Evolutionary conservation across 2,797 vertebrate genomes (phyloP).

Genomic region (Catamblyrhynchus diadema): DNA sequence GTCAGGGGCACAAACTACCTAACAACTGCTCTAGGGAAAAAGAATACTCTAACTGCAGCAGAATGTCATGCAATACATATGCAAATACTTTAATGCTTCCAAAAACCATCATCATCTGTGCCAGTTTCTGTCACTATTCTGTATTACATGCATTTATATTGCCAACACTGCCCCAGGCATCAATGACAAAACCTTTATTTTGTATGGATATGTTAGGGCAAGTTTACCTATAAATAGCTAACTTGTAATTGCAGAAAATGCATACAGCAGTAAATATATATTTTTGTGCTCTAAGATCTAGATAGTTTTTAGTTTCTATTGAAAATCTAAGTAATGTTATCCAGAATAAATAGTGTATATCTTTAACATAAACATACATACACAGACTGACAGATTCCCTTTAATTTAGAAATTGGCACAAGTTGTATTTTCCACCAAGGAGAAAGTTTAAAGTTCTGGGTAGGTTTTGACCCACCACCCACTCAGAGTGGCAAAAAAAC

Average conservation of each 20-base stretch:
- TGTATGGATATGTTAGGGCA: neutral
- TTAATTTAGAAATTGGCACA: neutral
- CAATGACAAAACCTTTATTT: neutral
- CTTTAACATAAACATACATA: neutral
- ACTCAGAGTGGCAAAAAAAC: neutral
- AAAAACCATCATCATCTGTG: neutral
- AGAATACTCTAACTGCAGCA: neutral
- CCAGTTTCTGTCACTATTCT: neutral
- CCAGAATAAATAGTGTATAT: neutral
- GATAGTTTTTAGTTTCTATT: neutral
- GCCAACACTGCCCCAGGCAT: neutral
- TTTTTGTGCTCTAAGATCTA: neutral
- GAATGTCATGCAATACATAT: neutral
- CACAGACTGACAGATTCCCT: neutral
- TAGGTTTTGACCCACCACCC: neutral
- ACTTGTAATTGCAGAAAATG: neutral
- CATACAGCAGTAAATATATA: neutral
- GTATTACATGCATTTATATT: neutral
- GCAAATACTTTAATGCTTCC: neutral
- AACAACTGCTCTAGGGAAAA: neutral
- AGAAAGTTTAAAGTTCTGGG: neutral
- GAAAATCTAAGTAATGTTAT: neutral
- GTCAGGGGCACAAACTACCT: neutral
- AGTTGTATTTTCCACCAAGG: neutral
- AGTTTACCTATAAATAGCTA: neutral